Evolutionary conservation across 2,888 invertebrate genomes (phyloP).

Genomic region (Lepidochrysops patricia): DNA sequence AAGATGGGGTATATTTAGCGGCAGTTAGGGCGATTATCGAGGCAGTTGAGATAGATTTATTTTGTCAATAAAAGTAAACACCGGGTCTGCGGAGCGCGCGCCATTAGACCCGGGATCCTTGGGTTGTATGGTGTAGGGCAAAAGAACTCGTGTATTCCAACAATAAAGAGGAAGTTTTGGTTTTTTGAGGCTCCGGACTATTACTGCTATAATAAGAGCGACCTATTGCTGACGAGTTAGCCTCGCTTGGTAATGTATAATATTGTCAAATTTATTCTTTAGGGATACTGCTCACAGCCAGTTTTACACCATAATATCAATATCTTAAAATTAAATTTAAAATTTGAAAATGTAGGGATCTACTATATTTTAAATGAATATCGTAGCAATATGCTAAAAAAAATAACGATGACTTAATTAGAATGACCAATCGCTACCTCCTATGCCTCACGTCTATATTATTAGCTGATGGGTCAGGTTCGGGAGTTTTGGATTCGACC

Average conservation of each 20-base stretch:
- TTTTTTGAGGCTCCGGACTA: too few species aligned
- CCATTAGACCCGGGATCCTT: constrained; percentile 62
- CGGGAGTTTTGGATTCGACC: constrained; percentile 43
- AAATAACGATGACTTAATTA: neutral
- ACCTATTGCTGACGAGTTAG: too few species aligned
- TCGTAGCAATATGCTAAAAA: too few species aligned
- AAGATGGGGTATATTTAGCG: constrained; percentile 26
- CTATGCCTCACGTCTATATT: constrained; percentile 34
- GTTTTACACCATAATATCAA: too few species aligned
- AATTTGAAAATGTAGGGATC: too few species aligned
- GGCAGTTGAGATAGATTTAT: constrained; percentile 69
- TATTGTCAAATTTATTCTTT: too few species aligned
- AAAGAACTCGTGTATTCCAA: neutral
- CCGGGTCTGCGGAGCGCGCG: constrained; percentile 46
- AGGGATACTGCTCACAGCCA: too few species aligned
- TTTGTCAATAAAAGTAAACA: constrained; percentile 71
- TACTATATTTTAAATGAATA: too few species aligned
- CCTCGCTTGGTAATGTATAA: too few species aligned
- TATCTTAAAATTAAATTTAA: too few species aligned
- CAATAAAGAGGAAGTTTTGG: too few species aligned
- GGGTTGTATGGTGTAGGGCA: constrained; percentile 21
- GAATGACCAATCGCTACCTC: constrained; percentile 14
- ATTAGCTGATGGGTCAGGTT: constrained; percentile 63
- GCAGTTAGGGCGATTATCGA: constrained; percentile 67
- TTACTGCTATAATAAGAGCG: too few species aligned